Evolutionary conservation across 1,140 invertebrate genomes (phyloP), one percentile per base, ranked within the genome.

Genomic region (Camponotus vicinus): DNA sequence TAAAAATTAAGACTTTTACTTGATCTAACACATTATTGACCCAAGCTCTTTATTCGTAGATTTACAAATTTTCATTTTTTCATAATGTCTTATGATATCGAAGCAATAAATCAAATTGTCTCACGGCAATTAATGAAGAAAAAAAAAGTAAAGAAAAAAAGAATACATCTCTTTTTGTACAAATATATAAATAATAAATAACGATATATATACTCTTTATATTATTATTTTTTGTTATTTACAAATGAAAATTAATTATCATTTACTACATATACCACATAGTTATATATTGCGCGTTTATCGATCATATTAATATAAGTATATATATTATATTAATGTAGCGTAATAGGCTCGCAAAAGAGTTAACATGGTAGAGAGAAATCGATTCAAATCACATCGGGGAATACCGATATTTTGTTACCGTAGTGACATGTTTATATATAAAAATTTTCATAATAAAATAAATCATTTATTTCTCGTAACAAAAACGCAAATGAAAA

Each of bases 161-260:
- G 8, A 59, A 27, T 71, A 82, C 40, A 18, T 18, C 49, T 52
- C 45, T 52, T 52, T 40, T 83, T 40, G 63, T 82, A 45, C 15
- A 59, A 34, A 73, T 45, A 34, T 83, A 61, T 63, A 34, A 69
- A 80, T 69, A 69, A 78, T 32, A 69, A 80, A 45, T 80, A 80
- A 80, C 64, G 34, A 80, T 57, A 82, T 52, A 52, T 52, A 52
- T 52, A 49, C 13, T 18, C 49, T 57, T 32, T 70, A 6, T 37
- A 42, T 52, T 40, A 21, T 40, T 55, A 69, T 11, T 34, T 7
- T 57, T 13, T 37, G 9, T 73, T 57, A 73, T 73, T 83, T 83
- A 75, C 79, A 75, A 27, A 27, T 37, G 55, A 83, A 45, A 75
- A 75, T 70, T 45, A 32, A 61, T 75, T 34, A 21, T 61, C 55